Conservation (phyloP, 2,888 invertebrate species). For the Heliconius aoede region DNA sequence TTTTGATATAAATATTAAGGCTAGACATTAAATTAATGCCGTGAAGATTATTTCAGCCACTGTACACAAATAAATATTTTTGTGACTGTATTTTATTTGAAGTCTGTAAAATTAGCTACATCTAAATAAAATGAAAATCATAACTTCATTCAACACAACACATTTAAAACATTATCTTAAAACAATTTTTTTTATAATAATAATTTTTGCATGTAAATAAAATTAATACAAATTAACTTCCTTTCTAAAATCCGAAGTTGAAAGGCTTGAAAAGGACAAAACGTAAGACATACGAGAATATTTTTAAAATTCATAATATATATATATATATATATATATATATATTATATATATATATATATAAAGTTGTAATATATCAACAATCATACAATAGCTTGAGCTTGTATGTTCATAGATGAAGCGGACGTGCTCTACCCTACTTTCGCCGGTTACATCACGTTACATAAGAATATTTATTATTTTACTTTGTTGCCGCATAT, state of each 20-base stretch:
- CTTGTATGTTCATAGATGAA: conserved; percentile 50
- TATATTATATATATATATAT: not conserved
- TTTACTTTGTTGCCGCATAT: conserved; percentile 28
- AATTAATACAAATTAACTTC: not conserved
- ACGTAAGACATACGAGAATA: not conserved
- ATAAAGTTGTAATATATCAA: not conserved
- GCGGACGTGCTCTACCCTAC: conserved; percentile 64
- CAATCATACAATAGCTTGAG: conserved; percentile 29
- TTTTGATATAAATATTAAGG: not conserved
- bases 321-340: not conserved
- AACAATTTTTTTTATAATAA: too few relatives aligned
- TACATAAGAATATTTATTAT: conserved; percentile 50
- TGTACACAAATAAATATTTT: not conserved
- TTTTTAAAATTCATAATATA: not conserved
- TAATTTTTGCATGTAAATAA: not conserved
- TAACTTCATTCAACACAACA: not conserved
- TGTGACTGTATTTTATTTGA: not conserved
- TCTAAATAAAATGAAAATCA: not conserved
- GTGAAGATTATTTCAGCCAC: too few relatives aligned
- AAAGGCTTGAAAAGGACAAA: too few relatives aligned
- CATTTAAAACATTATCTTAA: not conserved
- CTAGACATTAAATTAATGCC: not conserved
- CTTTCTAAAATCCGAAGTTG: not conserved
- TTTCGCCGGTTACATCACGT: conserved; percentile 62
- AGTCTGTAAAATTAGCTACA: not conserved